Base-by-base conservation (phyloP, 2,113 vertebrate genomes). In the Lota lota region DNA sequence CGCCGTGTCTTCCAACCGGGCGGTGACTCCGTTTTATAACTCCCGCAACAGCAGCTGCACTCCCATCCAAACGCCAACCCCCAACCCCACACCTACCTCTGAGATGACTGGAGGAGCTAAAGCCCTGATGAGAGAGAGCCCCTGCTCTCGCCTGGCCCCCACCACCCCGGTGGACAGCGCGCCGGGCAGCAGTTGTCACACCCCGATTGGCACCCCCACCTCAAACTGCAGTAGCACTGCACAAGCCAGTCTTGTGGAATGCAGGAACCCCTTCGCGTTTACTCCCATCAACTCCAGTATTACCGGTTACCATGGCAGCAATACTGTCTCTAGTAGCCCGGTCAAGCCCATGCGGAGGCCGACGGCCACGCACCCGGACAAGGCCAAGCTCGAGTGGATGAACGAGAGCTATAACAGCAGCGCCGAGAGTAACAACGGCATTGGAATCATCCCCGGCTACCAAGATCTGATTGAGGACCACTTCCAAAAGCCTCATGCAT, bases 341-440 rank as follows among this genome's bases (percentile, higher is more conserved):
- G 96, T 99, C 65, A 99, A 99, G 81, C 97, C 96, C 0, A 98
- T 99, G 97, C 97, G 98, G 85, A 93, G 97, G 79, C 97, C 97
- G 1, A 99, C 92, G 93, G 97, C 97, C 67, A 99, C 97, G 12
- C 97, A 99, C 75, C 97, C 97, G 0, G 96, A 99, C 84, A 99
- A 98, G 87, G 94, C 96, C 71, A 94, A 96, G 79, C 92, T 99
- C 0, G 97, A 99, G 74, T 99, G 97, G 97, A 99, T 99, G 95
- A 99, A 94, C 69, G 95, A 94, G 0, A 95, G 94, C 62, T 98
- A 98, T 68, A 91, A 81, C 80, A 84, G 86, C 0, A 87, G 88
- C 1, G 87, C 92, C 0, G 88, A 88, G 47, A 92, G 68, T 65
- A 93, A 87, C 87, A 93, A 91, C 0, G 82, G 85, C 61, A 87